phyloP scores from a whole-genome alignment of 2,888 invertebrate species.

The Gisinianus flammeolus region DNA sequence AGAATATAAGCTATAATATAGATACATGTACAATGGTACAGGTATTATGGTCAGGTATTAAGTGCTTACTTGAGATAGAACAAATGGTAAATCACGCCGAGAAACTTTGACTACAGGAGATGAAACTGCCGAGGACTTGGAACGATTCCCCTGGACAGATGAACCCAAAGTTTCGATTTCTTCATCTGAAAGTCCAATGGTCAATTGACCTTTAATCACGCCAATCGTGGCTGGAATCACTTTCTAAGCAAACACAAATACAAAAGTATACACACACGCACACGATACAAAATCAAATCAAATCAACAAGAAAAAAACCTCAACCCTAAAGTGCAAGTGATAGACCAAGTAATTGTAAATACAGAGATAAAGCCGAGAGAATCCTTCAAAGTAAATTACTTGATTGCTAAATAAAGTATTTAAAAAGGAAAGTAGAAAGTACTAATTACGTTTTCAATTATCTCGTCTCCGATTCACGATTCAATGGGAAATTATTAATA shows the following conservation, averaged over 20 bases:
- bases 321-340: neutral
- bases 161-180: conserved; percentile 60
- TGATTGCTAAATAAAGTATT: too few relatives aligned
- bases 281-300: neutral
- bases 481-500: too few relatives aligned
- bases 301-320: neutral
- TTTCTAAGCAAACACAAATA: conserved; percentile 66
- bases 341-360: too few relatives aligned
- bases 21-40: conserved; percentile 1
- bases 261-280: neutral
- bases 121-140: conserved; percentile 61
- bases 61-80: conserved; percentile 68
- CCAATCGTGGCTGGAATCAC: conserved; percentile 92
- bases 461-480: too few relatives aligned
- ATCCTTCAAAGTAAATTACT: too few relatives aligned
- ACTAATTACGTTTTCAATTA: neutral
- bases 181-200: conserved; percentile 74
- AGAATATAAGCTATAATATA: too few relatives aligned
- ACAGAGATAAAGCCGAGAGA: too few relatives aligned
- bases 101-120: conserved; percentile 81
- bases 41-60: neutral
- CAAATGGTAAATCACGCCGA: conserved; percentile 80
- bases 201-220: conserved; percentile 80
- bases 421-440: neutral
- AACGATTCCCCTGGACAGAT: neutral